Conservation (phyloP, 2,888 invertebrate genomes). For the Drosophila pseudotakahashii region DNA sequence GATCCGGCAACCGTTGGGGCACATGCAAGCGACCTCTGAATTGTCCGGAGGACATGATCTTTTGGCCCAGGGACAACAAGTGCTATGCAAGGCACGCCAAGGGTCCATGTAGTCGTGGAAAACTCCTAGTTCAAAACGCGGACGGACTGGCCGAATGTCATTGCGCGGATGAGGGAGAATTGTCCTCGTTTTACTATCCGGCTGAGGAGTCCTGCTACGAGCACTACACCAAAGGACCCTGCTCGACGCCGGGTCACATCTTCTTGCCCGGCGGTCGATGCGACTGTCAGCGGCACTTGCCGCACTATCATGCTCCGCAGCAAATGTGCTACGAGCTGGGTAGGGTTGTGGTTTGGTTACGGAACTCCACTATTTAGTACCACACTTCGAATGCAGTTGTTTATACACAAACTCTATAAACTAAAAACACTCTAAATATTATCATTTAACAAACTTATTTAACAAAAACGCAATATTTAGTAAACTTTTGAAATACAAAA, state of each 20-base stretch:
- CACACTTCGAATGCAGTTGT: not conserved
- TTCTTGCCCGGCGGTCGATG: slow-evolving; percentile 90
- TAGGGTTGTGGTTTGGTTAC: slow-evolving; percentile 67
- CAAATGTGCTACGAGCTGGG: slow-evolving; percentile 91
- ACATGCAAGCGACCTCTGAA: slow-evolving; percentile 88
- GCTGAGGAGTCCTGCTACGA: slow-evolving; percentile 90
- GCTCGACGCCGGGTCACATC: slow-evolving; percentile 89
- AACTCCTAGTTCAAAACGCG: slow-evolving; percentile 87
- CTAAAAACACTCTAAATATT: too few relatives aligned
- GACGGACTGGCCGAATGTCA: slow-evolving; percentile 89
- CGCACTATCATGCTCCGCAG: slow-evolving; percentile 90
- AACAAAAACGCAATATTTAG: too few relatives aligned
- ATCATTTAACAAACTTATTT: too few relatives aligned
- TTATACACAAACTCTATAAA: too few relatives aligned
- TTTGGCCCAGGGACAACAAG: slow-evolving; percentile 91
- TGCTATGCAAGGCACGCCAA: slow-evolving; percentile 90
- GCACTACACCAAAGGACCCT: slow-evolving; percentile 92
- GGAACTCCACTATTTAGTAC: not conserved
- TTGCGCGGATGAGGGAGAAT: slow-evolving; percentile 86
- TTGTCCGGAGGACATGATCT: slow-evolving; percentile 88
- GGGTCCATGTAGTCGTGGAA: slow-evolving; percentile 91
- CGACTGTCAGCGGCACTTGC: slow-evolving; percentile 89
- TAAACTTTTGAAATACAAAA: too few relatives aligned
- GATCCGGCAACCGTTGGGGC: slow-evolving; percentile 87
- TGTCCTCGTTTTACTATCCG: slow-evolving; percentile 86